Evolutionary conservation across 1,140 invertebrate genomes (phyloP).

Genomic region (Lysiphlebus fabarum): DNA sequence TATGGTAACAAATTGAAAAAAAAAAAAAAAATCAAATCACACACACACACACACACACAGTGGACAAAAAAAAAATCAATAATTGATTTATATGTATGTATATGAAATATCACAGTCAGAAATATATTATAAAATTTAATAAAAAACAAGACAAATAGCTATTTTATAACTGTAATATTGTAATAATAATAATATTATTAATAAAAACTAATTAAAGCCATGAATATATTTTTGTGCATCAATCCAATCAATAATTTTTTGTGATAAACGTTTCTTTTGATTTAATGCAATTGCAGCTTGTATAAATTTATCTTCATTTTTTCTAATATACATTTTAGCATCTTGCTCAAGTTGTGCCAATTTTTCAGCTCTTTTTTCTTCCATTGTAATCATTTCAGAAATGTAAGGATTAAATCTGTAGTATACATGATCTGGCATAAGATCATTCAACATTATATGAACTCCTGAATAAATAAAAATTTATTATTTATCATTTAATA

Average conservation of each 20-base stretch:
- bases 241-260: slow-evolving; percentile 56
- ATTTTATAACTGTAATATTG: neutral
- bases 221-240: slow-evolving; percentile 41
- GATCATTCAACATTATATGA: slow-evolving; percentile 77
- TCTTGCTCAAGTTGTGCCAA: slow-evolving; percentile 62
- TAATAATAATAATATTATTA: neutral
- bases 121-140: neutral
- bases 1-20: no score
- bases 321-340: slow-evolving; percentile 71
- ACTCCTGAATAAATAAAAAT: slow-evolving; percentile 60
- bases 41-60: no score
- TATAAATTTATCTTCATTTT: slow-evolving; percentile 74
- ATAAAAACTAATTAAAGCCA: slow-evolving; percentile 30
- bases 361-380: slow-evolving; percentile 75
- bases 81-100: slow-evolving; percentile 8
- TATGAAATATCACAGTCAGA: slow-evolving; percentile 10
- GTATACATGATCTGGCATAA: slow-evolving; percentile 76
- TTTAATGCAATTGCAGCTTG: slow-evolving; percentile 56
- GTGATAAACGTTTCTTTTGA: slow-evolving; percentile 45
- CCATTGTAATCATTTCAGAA: slow-evolving; percentile 76
- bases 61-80: neutral
- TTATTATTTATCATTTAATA: slow-evolving; percentile 19
- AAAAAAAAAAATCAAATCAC: no score
- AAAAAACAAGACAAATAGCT: neutral
- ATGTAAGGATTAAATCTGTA: slow-evolving; percentile 90